Evolutionary conservation across 1,140 invertebrate genomes (phyloP), one percentile per base, ranked within the genome.

Genomic region (Brachionus koreanus): DNA sequence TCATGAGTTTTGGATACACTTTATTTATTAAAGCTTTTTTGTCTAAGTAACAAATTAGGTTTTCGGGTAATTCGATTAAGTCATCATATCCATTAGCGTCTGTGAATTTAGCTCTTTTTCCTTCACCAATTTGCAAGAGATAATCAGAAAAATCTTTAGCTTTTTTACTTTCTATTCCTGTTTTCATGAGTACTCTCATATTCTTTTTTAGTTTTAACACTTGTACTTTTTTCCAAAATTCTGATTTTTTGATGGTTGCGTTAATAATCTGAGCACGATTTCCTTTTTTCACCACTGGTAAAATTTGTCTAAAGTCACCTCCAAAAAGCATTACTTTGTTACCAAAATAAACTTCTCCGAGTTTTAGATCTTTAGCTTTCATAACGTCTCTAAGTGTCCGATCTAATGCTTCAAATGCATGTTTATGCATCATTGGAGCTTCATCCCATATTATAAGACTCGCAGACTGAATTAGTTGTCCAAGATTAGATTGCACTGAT

Each of bases 381-480:
- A 49, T 49, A 7, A 87, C 35, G 25, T 86, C 84, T 83, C 72
- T 35, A 25, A 87, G 43, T 9, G 83, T 69, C 12, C 35, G 16
- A 43, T 85, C 77, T 12, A 86, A 23, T 5, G 77, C 76, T 16
- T 83, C 74, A 72, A 86, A 69, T 12, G 84, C 85, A 65, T 83
- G 33, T 12, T 16, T 67, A 10, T 76, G 83, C 4, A 61, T 72
- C 84, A 86, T 86, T 9, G 84, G 75, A 10, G 72, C 77, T 83
- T 87, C 85, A 77, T 87, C 86, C 77, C 65, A 83, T 12, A 86
- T 83, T 5, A 87, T 83, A 5, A 86, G 6, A n/a, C n/a, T n/a
- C 13, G 83, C 81, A 25, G 74, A n/a, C 82, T 57, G 57, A 0
- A 85, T 39, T 7, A 83, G 16, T 37, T 82, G 52, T n/a, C 49